A percentile compares a stretch with the other conserved stretches of the same genome.
phyloP scores from a whole-genome alignment of 2,797 vertebrate genomes.

The Sylvia borin region DNA sequence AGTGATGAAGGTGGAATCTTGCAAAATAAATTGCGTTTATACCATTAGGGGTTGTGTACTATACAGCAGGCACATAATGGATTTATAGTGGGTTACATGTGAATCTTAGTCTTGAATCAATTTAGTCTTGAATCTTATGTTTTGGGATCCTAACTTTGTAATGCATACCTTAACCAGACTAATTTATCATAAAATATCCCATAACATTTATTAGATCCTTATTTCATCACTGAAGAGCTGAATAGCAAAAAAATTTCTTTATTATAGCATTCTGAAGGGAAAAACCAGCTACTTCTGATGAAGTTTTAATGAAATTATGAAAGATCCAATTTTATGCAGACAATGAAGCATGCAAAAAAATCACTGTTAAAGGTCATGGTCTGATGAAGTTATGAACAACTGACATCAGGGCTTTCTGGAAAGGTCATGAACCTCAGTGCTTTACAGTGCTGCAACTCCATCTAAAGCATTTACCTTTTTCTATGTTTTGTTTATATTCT shows the following conservation, averaged over 20 bases:
- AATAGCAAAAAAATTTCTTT: not conserved
- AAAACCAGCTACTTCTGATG: not conserved
- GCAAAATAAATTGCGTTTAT: not conserved
- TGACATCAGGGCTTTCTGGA: not conserved
- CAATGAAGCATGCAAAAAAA: not conserved
- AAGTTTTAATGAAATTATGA: not conserved
- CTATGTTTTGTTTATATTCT: not conserved
- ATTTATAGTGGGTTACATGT: not conserved
- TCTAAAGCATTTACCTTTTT: not conserved
- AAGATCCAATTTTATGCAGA: not conserved
- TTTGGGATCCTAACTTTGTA: not conserved
- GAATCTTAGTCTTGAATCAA: not conserved
- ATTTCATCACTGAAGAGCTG: not conserved
- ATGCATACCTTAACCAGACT: not conserved
- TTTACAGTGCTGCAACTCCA: not conserved
- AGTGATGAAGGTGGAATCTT: not conserved
- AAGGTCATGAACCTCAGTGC: not conserved
- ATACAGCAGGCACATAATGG: not conserved
- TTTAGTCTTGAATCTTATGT: not conserved
- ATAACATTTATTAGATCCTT: not conserved
- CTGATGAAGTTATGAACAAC: not conserved
- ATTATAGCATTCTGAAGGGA: not conserved
- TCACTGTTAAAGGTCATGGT: not conserved
- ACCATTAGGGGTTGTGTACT: accelerated
- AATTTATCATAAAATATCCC: not conserved